These are phyloP conservation scores for Lemur catta DNA, from an alignment of 2,797 vertebrate species.

Conservation along the genomic window DNA sequence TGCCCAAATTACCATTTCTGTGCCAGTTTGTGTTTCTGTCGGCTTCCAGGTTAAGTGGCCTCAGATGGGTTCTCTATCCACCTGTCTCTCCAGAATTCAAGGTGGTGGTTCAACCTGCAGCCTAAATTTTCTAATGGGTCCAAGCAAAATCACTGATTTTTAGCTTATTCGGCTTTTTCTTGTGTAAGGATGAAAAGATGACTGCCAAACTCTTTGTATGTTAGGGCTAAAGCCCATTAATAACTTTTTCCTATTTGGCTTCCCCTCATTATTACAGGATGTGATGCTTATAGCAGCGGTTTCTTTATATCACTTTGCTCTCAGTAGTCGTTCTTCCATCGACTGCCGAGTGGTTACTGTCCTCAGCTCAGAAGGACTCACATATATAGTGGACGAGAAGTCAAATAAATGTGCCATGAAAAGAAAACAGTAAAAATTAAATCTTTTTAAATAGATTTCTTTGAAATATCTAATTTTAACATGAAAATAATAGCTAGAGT, in stretches of 20 bases:
- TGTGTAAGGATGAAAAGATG: background rate
- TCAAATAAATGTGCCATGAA: background rate
- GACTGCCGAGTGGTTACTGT: background rate
- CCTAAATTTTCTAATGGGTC: background rate
- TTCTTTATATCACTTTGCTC: background rate
- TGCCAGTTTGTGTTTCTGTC: fast-evolving
- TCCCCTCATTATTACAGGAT: background rate
- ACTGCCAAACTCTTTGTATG: background rate
- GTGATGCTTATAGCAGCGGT: background rate
- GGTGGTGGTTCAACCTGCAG: background rate
- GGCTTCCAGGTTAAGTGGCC: background rate
- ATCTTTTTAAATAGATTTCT: background rate
- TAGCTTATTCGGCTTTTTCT: background rate
- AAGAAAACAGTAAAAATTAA: background rate
- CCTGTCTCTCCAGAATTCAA: background rate
- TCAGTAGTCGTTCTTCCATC: background rate
- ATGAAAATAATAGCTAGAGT: background rate
- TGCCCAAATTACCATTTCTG: background rate
- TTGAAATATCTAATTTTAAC: background rate
- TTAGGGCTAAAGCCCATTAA: background rate
- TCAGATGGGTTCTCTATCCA: background rate
- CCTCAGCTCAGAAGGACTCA: background rate
- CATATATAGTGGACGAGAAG: fast-evolving
- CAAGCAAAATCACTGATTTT: background rate
- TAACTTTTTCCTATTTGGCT: too few species aligned